Conservation (phyloP, 2,797 vertebrate genomes). For the Danio aesculapii region DNA sequence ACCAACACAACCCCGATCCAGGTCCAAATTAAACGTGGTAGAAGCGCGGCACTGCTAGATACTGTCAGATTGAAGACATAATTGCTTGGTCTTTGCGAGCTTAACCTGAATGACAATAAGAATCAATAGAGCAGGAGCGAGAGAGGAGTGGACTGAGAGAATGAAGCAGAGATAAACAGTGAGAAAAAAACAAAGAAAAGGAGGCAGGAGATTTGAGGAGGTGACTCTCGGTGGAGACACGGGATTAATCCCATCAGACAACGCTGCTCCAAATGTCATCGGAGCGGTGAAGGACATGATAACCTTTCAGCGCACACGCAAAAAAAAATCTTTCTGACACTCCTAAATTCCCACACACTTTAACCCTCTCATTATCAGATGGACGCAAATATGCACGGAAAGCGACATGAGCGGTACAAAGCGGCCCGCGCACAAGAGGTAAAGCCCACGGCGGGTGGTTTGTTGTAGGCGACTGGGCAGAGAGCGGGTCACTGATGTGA, state of each 20-base stretch:
- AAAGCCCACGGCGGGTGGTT: slow-evolving; percentile 55
- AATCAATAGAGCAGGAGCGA: slow-evolving; percentile 20
- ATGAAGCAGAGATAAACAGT: slow-evolving; percentile 13
- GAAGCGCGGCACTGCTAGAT: slow-evolving; percentile 51
- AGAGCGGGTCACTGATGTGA: slow-evolving; percentile 82
- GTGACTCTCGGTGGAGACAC: slow-evolving; percentile 40
- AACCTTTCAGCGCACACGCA: slow-evolving; percentile 73
- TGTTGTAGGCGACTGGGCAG: slow-evolving; percentile 72
- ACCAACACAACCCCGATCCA: slow-evolving; percentile 34
- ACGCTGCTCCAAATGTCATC: slow-evolving; percentile 77
- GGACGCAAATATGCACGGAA: slow-evolving; percentile 44
- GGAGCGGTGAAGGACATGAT: slow-evolving; percentile 77
- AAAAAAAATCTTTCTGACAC: slow-evolving; percentile 13
- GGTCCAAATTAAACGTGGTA: slow-evolving; percentile 57
- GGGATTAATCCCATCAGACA: slow-evolving; percentile 78
- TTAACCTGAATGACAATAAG: slow-evolving; percentile 59
- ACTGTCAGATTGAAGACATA: slow-evolving; percentile 58
- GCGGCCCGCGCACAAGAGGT: slow-evolving; percentile 39
- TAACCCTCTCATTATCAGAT: slow-evolving; percentile 56
- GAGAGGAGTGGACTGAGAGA: slow-evolving; percentile 10
- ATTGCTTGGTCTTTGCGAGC: slow-evolving; percentile 55
- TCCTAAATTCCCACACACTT: slow-evolving; percentile 34
- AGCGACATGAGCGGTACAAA: slow-evolving; percentile 41
- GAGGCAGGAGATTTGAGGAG: slow-evolving; percentile 6
- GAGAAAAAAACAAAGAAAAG: slow-evolving; percentile 1